Conservation (phyloP, 2,888 invertebrate genomes). For the Erebia epiphron region DNA sequence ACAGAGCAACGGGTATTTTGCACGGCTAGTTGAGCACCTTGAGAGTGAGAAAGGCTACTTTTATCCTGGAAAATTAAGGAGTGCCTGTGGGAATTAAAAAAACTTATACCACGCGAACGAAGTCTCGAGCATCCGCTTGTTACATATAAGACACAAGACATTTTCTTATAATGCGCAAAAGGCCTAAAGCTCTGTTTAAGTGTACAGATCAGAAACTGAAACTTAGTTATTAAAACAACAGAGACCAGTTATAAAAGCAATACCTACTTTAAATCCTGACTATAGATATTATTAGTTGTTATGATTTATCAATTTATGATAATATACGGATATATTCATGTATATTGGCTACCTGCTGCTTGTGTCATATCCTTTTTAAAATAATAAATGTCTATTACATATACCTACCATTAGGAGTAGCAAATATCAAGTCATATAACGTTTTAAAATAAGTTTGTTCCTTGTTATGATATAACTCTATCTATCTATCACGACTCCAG, state of each 20-base stretch:
- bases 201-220: background rate
- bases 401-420: slow-evolving; percentile 10
- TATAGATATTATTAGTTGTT: slow-evolving; percentile 4
- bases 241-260: slow-evolving; percentile 9
- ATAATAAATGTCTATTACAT: background rate
- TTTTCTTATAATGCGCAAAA: no score
- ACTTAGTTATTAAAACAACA: background rate
- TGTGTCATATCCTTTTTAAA: background rate
- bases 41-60: no score
- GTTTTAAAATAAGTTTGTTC: background rate
- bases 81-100: no score
- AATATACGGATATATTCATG: background rate
- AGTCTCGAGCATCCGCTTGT: no score
- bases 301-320: no score
- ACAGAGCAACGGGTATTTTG: no score
- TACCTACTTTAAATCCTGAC: slow-evolving; percentile 8
- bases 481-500: background rate
- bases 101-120: no score
- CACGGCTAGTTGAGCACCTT: no score
- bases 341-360: background rate
- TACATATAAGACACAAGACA: no score
- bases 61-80: no score
- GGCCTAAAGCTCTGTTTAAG: background rate
- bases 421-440: background rate
- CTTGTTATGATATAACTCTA: background rate